Base-by-base conservation (phyloP, 2,797 vertebrate species). In the Dicrostonyx torquatus region DNA sequence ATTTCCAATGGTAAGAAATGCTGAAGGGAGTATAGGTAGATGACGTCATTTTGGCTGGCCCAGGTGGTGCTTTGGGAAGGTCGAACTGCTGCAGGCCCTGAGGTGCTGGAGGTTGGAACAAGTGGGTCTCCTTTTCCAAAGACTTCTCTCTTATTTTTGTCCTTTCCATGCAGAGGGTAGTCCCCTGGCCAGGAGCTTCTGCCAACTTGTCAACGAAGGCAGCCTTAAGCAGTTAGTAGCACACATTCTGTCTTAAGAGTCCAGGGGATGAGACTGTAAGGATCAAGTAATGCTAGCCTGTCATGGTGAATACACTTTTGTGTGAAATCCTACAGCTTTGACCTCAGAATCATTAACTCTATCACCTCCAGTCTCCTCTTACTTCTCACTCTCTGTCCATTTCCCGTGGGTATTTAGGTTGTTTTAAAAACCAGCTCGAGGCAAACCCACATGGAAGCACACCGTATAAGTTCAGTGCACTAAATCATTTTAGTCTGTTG, bases 351-450 rank as follows among this genome's bases (percentile, higher is more conserved):
- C 53, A 43, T 90, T 93, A 92, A 72, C 31, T 9, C 70, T 60
- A 40, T 88, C 84, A 45, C 34, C 77, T 17, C 80, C 87, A 73
- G 29, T 55, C 73, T 40, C 66, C 62, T 87, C 80, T 7, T 66
- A 40, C 50, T 72, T 93, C 73, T 45, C 11, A 64, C 60, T 64
- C 76, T 50, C 62, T 31, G 0, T 60, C 55, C 45, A 0, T 77
- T 95, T 94, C 87, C 76, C 89, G 55, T 60, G 83, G 66, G n/a
- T 70, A 87, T 93, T 95, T 55, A 79, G 37, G 58, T 64, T 72
- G 34, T 68, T 87, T 91, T 83, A 55, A 70, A 85, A 92, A 87
- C 34, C 68, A 85, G 80, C n/a, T 50, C 2, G 11, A 79, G 58
- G 89, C 24, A 89, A 68, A 43, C 43, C 6, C 18, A 45, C 75